These are phyloP conservation scores for Dipodomys merriami DNA, from an alignment of 2,113 vertebrate species.

Conservation along the genomic window DNA sequence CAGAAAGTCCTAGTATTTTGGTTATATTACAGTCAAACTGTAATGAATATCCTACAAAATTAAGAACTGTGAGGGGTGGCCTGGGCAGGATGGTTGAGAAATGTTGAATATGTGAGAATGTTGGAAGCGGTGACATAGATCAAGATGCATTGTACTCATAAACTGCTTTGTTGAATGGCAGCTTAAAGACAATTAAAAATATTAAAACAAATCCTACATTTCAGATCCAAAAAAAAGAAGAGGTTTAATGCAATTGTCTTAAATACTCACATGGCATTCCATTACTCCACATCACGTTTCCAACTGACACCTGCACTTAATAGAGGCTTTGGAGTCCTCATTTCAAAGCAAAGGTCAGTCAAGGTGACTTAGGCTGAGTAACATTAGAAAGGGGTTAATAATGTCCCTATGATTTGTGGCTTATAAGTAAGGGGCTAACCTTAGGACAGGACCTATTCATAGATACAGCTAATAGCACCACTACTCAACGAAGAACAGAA, in stretches of 20 bases:
- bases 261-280: background rate
- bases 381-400: background rate
- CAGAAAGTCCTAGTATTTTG: background rate
- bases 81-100: too few relatives aligned
- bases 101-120: background rate
- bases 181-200: too few relatives aligned
- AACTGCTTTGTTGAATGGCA: too few relatives aligned
- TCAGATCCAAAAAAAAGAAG: too few relatives aligned
- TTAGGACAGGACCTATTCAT: background rate
- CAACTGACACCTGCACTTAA: background rate
- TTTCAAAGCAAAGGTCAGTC: background rate
- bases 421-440: background rate
- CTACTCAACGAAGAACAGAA: background rate
- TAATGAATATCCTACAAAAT: background rate
- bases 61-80: too few relatives aligned
- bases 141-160: too few relatives aligned
- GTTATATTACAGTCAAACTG: too few relatives aligned
- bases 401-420: background rate
- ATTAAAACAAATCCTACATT: too few relatives aligned
- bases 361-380: background rate
- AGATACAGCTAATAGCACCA: background rate
- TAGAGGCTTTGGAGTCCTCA: background rate
- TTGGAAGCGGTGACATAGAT: too few relatives aligned
- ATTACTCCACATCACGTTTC: background rate
- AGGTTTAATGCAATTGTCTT: background rate